Conservation (phyloP, 2,888 invertebrate genomes). For the Rhodophaea formosa region DNA sequence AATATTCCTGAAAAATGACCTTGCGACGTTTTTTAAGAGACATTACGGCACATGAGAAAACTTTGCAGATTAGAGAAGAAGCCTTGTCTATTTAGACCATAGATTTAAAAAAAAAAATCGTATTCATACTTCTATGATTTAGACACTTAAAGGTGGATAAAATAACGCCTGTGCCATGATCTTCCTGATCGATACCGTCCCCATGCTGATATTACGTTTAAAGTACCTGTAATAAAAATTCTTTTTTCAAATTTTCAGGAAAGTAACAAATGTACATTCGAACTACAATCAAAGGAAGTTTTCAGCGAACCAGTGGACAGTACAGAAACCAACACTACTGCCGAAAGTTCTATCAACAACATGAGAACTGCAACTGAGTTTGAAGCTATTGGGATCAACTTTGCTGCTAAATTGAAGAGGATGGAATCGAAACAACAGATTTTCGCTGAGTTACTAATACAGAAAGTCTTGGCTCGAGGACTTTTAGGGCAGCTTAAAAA, state of each 20-base stretch:
- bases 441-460: conserved; percentile 23
- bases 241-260: neutral
- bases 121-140: too few species aligned
- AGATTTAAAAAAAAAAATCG: too few species aligned
- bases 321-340: neutral
- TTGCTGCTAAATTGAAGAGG: conserved; percentile 22
- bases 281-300: neutral
- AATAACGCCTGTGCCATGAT: too few species aligned
- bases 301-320: neutral
- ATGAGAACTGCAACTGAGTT: conserved; percentile 12
- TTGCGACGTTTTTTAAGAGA: too few species aligned
- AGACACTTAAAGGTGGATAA: too few species aligned
- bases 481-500: conserved; percentile 20
- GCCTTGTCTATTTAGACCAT: too few species aligned
- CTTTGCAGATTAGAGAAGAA: too few species aligned
- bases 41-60: too few species aligned
- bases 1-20: too few species aligned
- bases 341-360: neutral
- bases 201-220: too few species aligned
- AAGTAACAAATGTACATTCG: neutral
- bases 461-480: conserved; percentile 23
- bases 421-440: conserved; percentile 23
- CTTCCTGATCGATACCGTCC: too few species aligned
- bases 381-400: conserved; percentile 21
- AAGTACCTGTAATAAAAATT: too few species aligned